Base-by-base conservation (phyloP, 2,797 vertebrate genomes). In the Urosaurus nigricauda region DNA sequence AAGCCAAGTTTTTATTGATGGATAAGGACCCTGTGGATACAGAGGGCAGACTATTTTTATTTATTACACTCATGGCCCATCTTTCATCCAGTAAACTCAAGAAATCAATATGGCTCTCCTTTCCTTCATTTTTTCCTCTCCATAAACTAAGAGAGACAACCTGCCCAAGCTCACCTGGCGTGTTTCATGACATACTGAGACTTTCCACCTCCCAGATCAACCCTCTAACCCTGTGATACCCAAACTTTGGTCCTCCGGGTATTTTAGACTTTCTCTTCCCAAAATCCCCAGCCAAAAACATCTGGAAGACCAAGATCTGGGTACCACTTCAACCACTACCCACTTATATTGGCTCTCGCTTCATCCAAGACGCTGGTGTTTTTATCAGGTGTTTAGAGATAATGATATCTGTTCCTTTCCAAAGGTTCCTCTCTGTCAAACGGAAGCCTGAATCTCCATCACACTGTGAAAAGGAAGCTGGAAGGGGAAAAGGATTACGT, bases 381-480 rank as follows among this genome's bases (percentile, higher is more conserved):
- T 21, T 21, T 51, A 32, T 47, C 21, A 81, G 89, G 51, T 71
- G 24, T 53, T 11, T 0, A 56, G 53, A 78, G 35, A 24, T 93
- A 92, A 94, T 90, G 77, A 21, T 65, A 65, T 95, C 43, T 96
- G 94, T 96, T 92, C 85, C 81, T 94, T 83, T 92, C 94, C 83
- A 87, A 97, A 98, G 98, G 97, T 91, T 96, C 98, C 40, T 93
- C 98, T 85, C 95, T 98, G 90, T 96, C 98, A 92, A 99, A 99
- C 7, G 98, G 98, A 89, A 98, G 97, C 92, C 93, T 98, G 91
- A 98, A 97, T 93, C 96, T 98, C 77, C 98, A 98, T 95, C 98
- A 97, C 96, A 97, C 98, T 1, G 97, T 98, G 92, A 99, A 99
- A 96, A 96, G 98, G 95, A 99, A 99, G 96, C 95, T 99, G 94